These are phyloP conservation scores for Alloscopus bannaensis DNA, from an alignment of 2,888 invertebrate genomes.

Conservation along the genomic window DNA sequence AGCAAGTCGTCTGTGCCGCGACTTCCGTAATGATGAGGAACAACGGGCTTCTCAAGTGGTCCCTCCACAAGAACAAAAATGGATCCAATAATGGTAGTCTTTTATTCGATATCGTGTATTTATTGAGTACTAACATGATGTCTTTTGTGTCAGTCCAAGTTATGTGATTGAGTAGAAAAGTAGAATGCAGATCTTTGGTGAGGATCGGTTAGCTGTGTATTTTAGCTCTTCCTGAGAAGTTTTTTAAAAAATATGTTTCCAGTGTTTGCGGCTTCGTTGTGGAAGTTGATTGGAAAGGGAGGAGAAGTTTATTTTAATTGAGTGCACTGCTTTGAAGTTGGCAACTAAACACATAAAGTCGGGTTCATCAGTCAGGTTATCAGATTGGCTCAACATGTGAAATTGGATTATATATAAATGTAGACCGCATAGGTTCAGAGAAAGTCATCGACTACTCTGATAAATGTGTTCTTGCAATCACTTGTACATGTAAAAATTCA, in stretches of 20 bases:
- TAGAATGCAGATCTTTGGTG: too few species aligned
- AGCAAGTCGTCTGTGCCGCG: slow-evolving; percentile 64
- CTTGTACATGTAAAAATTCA: too few species aligned
- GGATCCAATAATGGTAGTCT: slow-evolving; percentile 73
- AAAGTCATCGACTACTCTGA: too few species aligned
- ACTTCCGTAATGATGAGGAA: slow-evolving; percentile 77
- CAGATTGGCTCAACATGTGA: too few species aligned
- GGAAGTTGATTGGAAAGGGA: not conserved
- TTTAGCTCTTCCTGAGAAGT: not conserved
- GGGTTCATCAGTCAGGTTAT: too few species aligned
- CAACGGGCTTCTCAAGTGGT: slow-evolving; percentile 79
- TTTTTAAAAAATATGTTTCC: not conserved
- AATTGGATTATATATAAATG: too few species aligned
- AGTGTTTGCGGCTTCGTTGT: not conserved
- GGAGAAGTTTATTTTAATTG: too few species aligned
- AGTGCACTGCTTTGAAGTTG: too few species aligned
- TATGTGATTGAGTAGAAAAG: slow-evolving; percentile 11
- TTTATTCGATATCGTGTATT: slow-evolving; percentile 10
- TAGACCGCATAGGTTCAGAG: too few species aligned
- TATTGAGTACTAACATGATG: not conserved
- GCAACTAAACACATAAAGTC: too few species aligned
- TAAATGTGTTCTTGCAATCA: too few species aligned
- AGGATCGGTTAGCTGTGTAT: too few species aligned
- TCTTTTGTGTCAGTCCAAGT: not conserved
- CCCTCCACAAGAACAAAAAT: slow-evolving; percentile 77